Evolutionary conservation across 2,797 vertebrate genomes (phyloP), one percentile per base, ranked within the genome.

Genomic region (Picus viridis): DNA sequence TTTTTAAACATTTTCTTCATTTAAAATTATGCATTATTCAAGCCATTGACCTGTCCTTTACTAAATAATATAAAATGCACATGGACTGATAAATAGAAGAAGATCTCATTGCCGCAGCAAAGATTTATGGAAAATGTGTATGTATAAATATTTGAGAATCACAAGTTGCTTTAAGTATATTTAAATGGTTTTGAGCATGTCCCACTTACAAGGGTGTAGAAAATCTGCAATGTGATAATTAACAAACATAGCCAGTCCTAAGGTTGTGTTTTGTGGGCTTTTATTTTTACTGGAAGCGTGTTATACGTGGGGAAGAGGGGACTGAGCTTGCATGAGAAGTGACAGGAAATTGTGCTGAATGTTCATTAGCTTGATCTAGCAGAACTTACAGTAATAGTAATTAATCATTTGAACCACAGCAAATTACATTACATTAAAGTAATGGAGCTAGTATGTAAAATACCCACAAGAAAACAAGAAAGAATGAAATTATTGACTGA

Each of bases 1-100:
- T 97, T 97, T 97, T 96, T 95, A 97, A 98, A 97, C 93, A 68
- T 93, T 96, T 92, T 77, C 94, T 94, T 96, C 93, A 71, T 97
- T 97, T 96, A 77, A 94, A 94, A 88, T 92, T 67, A 45, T 13
- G 12, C 53, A 90, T 85, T 86, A 73, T 90, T 95, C 94, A 95
- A 96, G 96, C 94, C 83, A 62, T 54, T 56, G 70, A n/a, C 63
- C 83, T 73, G 45, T 91, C 88, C 91, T 76, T 92, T 85, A 70
- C 90, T 95, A 92, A 94, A 94, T 72, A 70, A 82, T 88, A 87
- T 77, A 82, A 92, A 94, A 83, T 36, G 43, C 82, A 69, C 26
- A 14, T 36, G 32, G 68, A 34, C 45, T 56, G 70, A 23, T 83
- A 69, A 72, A 89, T 12, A 30, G n/a, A 36, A n/a, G 58, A 53